Evolutionary conservation across 2,888 invertebrate species (phyloP).

Genomic region (Drosophila infuscata): DNA sequence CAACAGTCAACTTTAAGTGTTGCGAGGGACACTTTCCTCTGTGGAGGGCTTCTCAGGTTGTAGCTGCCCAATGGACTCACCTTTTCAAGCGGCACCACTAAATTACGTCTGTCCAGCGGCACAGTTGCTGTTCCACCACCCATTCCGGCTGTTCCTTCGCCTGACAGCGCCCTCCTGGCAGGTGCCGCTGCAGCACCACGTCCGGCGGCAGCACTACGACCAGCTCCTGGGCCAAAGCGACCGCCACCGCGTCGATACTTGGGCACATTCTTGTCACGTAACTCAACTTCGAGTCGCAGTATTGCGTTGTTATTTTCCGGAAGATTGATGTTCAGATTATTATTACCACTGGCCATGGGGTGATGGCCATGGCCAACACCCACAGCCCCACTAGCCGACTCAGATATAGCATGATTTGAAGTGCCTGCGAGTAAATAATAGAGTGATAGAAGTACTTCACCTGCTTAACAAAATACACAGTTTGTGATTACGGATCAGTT

Average conservation of each 20-base stretch:
- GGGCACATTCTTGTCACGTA: conserved; percentile 85
- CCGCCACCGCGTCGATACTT: conserved; percentile 82
- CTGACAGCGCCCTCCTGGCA: conserved; percentile 38
- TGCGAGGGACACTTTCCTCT: conserved; percentile 20
- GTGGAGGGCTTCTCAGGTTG: conserved; percentile 4
- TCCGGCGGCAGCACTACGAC: conserved; percentile 85
- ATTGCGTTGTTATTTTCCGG: conserved; percentile 85
- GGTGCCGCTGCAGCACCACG: conserved; percentile 76
- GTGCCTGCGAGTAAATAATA: conserved; percentile 65
- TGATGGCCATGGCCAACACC: conserved; percentile 47
- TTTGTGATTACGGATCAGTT: conserved; percentile 8
- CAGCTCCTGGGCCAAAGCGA: conserved; percentile 74
- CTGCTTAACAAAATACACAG: background rate
- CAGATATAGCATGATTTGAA: conserved; percentile 70
- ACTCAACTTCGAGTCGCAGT: conserved; percentile 85
- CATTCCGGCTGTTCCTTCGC: conserved; percentile 58
- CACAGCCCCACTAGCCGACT: conserved; percentile 38
- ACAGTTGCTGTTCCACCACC: conserved; percentile 64
- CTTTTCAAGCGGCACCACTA: conserved; percentile 89
- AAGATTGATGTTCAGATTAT: conserved; percentile 85
- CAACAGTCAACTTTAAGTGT: conserved; percentile 62
- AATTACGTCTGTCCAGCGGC: conserved; percentile 84
- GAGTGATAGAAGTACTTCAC: conserved; percentile 35
- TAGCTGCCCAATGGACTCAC: conserved; percentile 64
- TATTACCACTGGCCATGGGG: conserved; percentile 65